Evolutionary conservation across 2,113 vertebrate species (phyloP).

Genomic region (Notarius quadriscutis): DNA sequence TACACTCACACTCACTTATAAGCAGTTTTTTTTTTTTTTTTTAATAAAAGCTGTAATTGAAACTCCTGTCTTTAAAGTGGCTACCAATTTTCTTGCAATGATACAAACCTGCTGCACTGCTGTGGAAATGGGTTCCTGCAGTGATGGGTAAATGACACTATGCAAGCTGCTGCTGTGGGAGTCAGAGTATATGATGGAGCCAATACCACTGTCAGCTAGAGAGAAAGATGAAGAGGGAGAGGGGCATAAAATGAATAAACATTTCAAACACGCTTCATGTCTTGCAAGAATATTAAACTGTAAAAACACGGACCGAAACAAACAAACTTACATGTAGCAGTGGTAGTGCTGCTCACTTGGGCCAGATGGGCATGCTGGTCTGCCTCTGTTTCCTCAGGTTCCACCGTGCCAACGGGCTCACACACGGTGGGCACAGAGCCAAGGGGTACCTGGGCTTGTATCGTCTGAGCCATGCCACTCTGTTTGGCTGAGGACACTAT

Average conservation of each 20-base stretch:
- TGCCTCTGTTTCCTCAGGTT: conserved; percentile 81
- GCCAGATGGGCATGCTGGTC: conserved; percentile 81
- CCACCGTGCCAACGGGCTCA: conserved; percentile 68
- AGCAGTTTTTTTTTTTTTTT: too few species aligned
- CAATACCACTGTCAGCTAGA: conserved; percentile 86
- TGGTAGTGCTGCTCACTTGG: conserved; percentile 80
- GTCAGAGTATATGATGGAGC: conserved; percentile 82
- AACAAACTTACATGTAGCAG: conserved; percentile 85
- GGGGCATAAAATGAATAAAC: neutral
- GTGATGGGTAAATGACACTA: conserved; percentile 80
- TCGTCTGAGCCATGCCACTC: conserved; percentile 58
- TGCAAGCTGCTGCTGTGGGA: conserved; percentile 85
- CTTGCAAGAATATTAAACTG: neutral
- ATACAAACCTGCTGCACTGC: conserved; percentile 77
- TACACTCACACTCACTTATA: too few species aligned
- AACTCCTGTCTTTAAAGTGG: too few species aligned
- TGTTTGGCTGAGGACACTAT: conserved; percentile 74
- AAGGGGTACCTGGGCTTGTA: conserved; percentile 75
- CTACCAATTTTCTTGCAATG: neutral
- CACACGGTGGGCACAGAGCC: conserved; percentile 57
- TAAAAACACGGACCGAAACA: neutral
- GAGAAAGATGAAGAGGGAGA: conserved; percentile 26
- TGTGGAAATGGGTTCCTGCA: conserved; percentile 74
- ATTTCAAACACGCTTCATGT: neutral
- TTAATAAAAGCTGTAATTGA: too few species aligned